Evolutionary conservation across 37 sponge, comb jelly and placozoan species (phyloP), one percentile per base, ranked within the genome.

Genomic region (Cliona cf. orientalis): DNA sequence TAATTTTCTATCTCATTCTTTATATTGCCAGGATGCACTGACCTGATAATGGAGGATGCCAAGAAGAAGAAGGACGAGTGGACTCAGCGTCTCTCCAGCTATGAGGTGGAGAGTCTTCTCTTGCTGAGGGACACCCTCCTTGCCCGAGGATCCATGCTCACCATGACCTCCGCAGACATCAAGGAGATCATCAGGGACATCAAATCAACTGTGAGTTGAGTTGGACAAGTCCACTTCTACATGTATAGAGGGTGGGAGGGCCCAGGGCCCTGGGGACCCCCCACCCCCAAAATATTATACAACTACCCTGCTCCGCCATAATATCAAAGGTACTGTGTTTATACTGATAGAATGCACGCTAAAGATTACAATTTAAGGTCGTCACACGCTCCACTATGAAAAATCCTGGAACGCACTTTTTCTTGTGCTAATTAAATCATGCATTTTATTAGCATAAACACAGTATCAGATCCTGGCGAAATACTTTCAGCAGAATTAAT

Each of bases 21-120:
- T n/a, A n/a, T n/a, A n/a, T n/a, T n/a, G n/a, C n/a, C 72, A 85
- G 86, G 44, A 9, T 56, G 69, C 63, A 78, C 79, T 4, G 78
- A 69, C 3, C 11, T 71, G 37, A 77, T 85, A 19, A 28, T 85
- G 78, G 53, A 59, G 0, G 72, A 85, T 85, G 86, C 86, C 3
- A 69, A 78, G 33, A 14, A 40, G 37, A 71, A 34, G 63, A 69
- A 85, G 72, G 39, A 31, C 0, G 40, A 28, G 29, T 71, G 71
- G 60, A 59, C 58, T 28, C 4, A 58, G 37, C 58, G 68, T 45
- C 62, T 85, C 38, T 25, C 3, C 34, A 49, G 22, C 25, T 36
- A 42, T 60, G 79, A 77, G 9, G 0, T 85, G 46, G 79, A 76
- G 39, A 39, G 58, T 70, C 63, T 76, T 23, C 72, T 77, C 23